Evolutionary conservation across 1,140 invertebrate genomes (phyloP).

Genomic region (Pachyrhynchus sulphureomaculatus): DNA sequence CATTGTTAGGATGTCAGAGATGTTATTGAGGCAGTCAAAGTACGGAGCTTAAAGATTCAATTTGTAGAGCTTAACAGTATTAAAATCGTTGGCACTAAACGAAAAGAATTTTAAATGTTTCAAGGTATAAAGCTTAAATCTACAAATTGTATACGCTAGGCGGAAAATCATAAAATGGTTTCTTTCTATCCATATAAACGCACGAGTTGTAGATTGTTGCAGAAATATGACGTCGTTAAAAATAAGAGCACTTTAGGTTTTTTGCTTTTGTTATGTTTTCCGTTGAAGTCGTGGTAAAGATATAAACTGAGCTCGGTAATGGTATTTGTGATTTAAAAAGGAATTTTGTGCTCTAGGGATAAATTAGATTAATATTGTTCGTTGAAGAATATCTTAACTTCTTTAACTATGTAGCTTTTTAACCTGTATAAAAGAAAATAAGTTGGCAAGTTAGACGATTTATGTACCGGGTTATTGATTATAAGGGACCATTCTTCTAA

Average conservation of each 20-base stretch:
- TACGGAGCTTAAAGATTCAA: no score
- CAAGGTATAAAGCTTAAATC: slow-evolving; percentile 6
- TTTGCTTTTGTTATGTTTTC: slow-evolving; percentile 10
- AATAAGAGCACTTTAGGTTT: slow-evolving; percentile 19
- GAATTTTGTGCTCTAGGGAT: slow-evolving; percentile 12
- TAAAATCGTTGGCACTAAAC: no score
- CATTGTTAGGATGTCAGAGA: no score
- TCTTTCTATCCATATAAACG: slow-evolving; percentile 15
- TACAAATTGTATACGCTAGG: slow-evolving; percentile 14
- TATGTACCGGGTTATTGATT: no score
- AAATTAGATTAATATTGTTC: background rate
- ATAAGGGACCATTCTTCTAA: no score
- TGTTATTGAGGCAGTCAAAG: no score
- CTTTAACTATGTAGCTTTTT: no score
- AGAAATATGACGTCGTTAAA: slow-evolving; percentile 16
- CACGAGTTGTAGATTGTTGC: slow-evolving; percentile 19
- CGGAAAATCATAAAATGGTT: slow-evolving; percentile 24
- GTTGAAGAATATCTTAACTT: no score
- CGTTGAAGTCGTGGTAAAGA: slow-evolving; percentile 3
- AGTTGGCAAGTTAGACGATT: no score
- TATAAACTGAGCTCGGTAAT: slow-evolving; percentile 8
- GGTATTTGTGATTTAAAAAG: background rate
- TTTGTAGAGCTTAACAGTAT: no score
- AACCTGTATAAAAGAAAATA: no score
- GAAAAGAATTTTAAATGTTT: slow-evolving; percentile 2